phyloP scores from a whole-genome alignment of 2,888 invertebrate genomes.

The Heteropelma amictum region DNA sequence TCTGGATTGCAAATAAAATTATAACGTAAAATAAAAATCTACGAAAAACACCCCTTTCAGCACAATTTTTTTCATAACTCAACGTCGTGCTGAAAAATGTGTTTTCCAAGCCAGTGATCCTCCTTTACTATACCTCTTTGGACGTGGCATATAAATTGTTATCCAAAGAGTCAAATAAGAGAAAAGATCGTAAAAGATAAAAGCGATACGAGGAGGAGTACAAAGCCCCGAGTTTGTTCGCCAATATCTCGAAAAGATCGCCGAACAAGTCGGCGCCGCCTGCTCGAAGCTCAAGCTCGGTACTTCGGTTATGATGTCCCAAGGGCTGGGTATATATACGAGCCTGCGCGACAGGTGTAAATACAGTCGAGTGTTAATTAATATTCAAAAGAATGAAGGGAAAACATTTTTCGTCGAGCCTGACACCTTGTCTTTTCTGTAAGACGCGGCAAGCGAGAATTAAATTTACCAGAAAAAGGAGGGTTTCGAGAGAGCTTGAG shows the following conservation, averaged over 20 bases:
- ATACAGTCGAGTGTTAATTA: conserved; percentile 68
- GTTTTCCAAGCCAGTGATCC: too few relatives aligned
- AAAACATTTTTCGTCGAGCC: neutral
- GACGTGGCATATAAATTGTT: too few relatives aligned
- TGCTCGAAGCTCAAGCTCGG: neutral
- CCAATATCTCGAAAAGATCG: neutral
- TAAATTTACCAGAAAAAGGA: conserved; percentile 3
- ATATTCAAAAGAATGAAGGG: conserved; percentile 69
- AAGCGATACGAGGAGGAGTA: too few relatives aligned
- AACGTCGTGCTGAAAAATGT: too few relatives aligned
- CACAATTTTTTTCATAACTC: too few relatives aligned
- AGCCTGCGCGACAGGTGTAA: conserved; percentile 66
- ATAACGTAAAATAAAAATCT: too few relatives aligned
- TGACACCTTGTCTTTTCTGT: neutral
- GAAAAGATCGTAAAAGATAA: too few relatives aligned
- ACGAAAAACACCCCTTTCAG: too few relatives aligned
- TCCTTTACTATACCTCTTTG: too few relatives aligned
- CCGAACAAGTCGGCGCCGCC: neutral
- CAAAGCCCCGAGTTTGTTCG: too few relatives aligned
- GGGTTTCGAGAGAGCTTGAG: neutral
- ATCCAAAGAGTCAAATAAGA: too few relatives aligned
- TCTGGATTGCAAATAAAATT: too few relatives aligned
- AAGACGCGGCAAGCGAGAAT: neutral
- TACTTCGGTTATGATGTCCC: conserved; percentile 1
- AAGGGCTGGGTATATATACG: neutral